phyloP scores from a whole-genome alignment of 2,888 invertebrate species.

The Hoplodrina blanda region DNA sequence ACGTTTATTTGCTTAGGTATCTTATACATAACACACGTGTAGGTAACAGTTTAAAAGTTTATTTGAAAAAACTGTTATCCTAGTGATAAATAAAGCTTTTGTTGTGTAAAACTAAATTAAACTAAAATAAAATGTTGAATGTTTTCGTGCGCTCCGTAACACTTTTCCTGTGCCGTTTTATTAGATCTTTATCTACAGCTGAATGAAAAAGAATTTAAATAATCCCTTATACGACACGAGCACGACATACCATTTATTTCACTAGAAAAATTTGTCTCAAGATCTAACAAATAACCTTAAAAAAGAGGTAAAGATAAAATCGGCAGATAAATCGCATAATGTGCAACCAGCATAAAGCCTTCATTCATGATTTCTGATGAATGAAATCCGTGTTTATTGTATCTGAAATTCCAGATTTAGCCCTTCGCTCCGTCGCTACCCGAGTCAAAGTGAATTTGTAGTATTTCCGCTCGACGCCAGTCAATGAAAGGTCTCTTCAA shows the following conservation, averaged over 20 bases:
- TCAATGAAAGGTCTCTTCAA: conserved; percentile 15
- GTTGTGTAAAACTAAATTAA: no score
- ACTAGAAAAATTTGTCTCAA: background rate
- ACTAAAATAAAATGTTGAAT: background rate
- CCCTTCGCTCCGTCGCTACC: background rate
- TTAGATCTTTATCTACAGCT: background rate
- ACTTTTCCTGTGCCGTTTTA: background rate
- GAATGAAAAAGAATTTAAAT: background rate
- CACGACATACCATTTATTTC: background rate
- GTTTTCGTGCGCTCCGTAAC: background rate
- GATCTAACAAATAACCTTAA: background rate
- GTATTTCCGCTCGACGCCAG: background rate
- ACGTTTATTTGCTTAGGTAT: background rate
- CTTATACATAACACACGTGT: no score
- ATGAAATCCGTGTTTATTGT: background rate
- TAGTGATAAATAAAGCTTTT: background rate
- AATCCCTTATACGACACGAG: background rate
- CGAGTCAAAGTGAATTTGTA: background rate
- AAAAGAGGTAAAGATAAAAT: background rate
- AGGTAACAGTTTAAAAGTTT: background rate
- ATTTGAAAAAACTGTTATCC: background rate
- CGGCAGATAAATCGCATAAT: background rate
- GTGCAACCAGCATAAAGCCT: background rate
- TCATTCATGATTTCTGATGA: conserved; percentile 33
- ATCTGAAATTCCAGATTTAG: background rate